Base-by-base conservation (phyloP, 2,888 invertebrate genomes). In the Macropis europaea region DNA sequence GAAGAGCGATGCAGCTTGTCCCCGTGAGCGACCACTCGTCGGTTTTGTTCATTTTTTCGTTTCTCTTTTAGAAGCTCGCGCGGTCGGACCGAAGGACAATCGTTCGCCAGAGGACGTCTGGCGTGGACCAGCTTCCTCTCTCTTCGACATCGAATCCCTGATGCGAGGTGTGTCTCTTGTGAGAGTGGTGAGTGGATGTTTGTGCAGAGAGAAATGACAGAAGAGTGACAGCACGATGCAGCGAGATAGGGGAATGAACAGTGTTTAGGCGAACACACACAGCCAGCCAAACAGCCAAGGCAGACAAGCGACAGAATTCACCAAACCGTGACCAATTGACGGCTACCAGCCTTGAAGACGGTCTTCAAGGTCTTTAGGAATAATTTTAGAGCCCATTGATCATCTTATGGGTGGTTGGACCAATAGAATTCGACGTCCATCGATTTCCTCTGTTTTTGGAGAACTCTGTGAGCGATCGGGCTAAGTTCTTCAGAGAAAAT, bases 241-340 rank as follows among this genome's bases (percentile, higher is more conserved):
- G 15, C 22, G 67, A 59, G 13, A 54, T 28, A 42, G 47, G 43
- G 38, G 22, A 32, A 36, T 57, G 52, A 57, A 77, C 6, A 75
- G 72, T 75, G 66, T 60, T 48, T 32, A 74, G 77, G 64, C 82
- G 45, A 79, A 82, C 79, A 74, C 70, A 69, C 71, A 67, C 60
- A 80, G 60, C 62, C 77, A 80, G 77, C 68, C 64, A 80, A 54
- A 47, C 79, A 80, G 79, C 82, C 66, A 82, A 79, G 53, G 76
- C 79, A 57, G 38, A 30, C 67, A 70, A 32, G 62, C 54, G 43
- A 40, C 50, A 47, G 56, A 62, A 69, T 75, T 69, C 45, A 9
- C 54, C 38, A 71, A 75, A 24, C n/a, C 19, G 11, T 28, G 30
- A 15, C 22, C 9, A 36, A 15, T 32, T 17, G n/a, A n/a, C n/a